A percentile compares a stretch with the other conserved stretches of the same genome.
Evolutionary conservation across 2,797 vertebrate genomes (phyloP).

Genomic region (Dermochelys coriacea): DNA sequence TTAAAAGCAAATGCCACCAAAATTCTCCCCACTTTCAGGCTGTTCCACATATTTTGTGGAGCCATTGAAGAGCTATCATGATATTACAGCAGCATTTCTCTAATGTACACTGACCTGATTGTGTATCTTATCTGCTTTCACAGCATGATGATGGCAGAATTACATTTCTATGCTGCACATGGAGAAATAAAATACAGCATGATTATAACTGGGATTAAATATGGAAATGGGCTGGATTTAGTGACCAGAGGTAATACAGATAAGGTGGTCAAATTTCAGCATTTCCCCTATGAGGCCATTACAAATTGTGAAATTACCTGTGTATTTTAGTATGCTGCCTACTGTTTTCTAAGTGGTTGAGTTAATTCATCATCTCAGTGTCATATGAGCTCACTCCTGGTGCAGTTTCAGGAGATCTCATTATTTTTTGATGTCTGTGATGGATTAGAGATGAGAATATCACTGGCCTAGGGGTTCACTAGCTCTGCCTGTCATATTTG

Average conservation of each 20-base stretch:
- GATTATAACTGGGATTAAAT: slow-evolving; percentile 7
- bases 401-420: slow-evolving; percentile 75
- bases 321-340: not conserved
- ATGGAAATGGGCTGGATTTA: slow-evolving; percentile 14
- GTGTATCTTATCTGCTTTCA: not conserved
- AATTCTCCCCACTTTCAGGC: not conserved
- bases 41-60: not conserved
- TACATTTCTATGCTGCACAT: not conserved
- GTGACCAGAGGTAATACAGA: not conserved
- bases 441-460: slow-evolving; percentile 78
- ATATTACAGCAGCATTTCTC: not conserved
- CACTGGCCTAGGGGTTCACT: slow-evolving; percentile 74
- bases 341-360: slow-evolving; percentile 64
- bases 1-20: not conserved
- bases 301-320: slow-evolving; percentile 30
- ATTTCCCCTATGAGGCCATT: not conserved
- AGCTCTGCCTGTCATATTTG: slow-evolving; percentile 73
- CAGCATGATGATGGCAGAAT: not conserved
- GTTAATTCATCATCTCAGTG: slow-evolving; percentile 76
- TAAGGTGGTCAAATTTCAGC: not conserved
- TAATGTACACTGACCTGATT: not conserved
- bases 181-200: not conserved
- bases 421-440: slow-evolving; percentile 80
- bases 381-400: slow-evolving; percentile 74
- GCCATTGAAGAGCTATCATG: not conserved